Base-by-base conservation (phyloP, 2,113 vertebrate genomes). In the Callospermophilus lateralis region DNA sequence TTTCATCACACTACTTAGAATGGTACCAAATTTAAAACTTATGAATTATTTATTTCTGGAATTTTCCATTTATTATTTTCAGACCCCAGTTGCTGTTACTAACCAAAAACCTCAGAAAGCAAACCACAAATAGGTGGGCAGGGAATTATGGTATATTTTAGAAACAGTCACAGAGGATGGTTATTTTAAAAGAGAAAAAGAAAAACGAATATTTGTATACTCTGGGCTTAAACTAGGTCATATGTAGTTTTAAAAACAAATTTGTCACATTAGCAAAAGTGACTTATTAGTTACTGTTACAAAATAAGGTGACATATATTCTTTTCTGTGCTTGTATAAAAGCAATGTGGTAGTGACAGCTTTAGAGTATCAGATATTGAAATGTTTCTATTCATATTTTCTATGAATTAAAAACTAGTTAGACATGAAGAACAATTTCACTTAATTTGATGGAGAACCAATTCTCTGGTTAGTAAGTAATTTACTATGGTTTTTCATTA, bases 401-500 rank as follows among this genome's bases (percentile, higher is more conserved):
- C 84, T 30, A 39, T 91, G 30, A 92, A 37, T n/a, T 95, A 81
- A 76, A 15, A 80, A 68, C 51, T 84, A 74, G n/a, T 73, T 78
- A 90, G 51, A 80, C 32, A 63, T n/a, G n/a, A 58, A 80, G 3
- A 93, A 63, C 32, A 96, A 78, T 53, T 48, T 72, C 39, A 39
- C 20, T 92, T 86, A 61, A 24, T 90, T 89, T 90, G 68, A 84
- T 58, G 9, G 42, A 78, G 45, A 94, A 85, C 19, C 61, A 32
- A 63, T 94, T 84, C n/a, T 90, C 32, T 94, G 10, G 53, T 89
- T 89, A 55, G 48, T 88, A 95, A 93, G 26, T 78, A 74, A 79
- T 78, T 91, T 93, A 65, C 42, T 89, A 0, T 81, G 34, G 1
- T 65, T 92, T 93, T 67, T 72, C 42, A n/a, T 68, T 34, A 19